These are phyloP conservation scores for Chaitophorus viminalis DNA, from an alignment of 2,888 invertebrate genomes.

Conservation along the genomic window DNA sequence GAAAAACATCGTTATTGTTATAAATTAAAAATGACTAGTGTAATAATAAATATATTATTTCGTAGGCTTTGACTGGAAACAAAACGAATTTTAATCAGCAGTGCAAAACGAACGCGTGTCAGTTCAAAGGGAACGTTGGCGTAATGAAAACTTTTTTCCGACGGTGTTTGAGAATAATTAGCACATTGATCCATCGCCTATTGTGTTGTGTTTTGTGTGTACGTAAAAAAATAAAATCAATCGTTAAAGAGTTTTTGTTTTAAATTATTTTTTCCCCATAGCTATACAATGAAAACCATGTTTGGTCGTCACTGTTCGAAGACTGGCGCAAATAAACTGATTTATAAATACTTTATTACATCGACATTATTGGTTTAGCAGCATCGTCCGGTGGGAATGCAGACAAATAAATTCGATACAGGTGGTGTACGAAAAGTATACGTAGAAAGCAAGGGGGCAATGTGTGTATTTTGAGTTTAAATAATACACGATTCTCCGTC, in stretches of 20 bases:
- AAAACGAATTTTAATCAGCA: slow-evolving; percentile 25
- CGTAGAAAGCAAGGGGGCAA: neutral
- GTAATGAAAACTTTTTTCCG: neutral
- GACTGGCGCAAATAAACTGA: slow-evolving; percentile 26
- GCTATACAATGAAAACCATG: neutral
- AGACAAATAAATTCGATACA: neutral
- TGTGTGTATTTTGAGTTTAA: neutral
- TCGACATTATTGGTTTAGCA: slow-evolving; percentile 30
- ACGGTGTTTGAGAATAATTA: slow-evolving; percentile 27
- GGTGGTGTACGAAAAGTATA: neutral
- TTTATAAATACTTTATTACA: slow-evolving; percentile 13
- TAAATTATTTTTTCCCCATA: neutral
- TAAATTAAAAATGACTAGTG: neutral
- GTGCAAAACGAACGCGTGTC: neutral
- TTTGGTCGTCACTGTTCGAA: neutral
- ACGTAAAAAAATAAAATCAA: slow-evolving; percentile 12
- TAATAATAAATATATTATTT: too few species aligned
- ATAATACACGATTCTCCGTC: neutral
- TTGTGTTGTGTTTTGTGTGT: neutral
- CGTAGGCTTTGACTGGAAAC: slow-evolving; percentile 8
- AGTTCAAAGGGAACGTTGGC: neutral
- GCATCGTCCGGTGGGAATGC: neutral
- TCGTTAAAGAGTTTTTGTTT: slow-evolving; percentile 22
- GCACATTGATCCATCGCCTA: neutral
- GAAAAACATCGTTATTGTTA: neutral